These are phyloP conservation scores for Rotaria macrura DNA, from an alignment of 2,888 invertebrate genomes.

Conservation along the genomic window DNA sequence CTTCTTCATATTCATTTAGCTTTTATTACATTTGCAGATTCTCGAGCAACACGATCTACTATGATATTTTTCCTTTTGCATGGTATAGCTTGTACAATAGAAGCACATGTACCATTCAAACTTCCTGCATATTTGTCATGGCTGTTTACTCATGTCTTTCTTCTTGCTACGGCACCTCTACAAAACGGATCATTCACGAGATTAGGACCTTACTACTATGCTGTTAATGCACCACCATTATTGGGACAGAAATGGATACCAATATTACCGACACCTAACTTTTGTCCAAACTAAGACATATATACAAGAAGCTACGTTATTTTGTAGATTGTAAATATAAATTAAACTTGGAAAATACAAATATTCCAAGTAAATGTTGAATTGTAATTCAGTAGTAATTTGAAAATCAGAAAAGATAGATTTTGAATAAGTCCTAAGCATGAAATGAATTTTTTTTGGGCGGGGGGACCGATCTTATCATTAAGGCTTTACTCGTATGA, in stretches of 20 bases:
- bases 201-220: not conserved
- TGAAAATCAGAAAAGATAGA: too few relatives aligned
- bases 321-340: too few relatives aligned
- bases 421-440: too few relatives aligned
- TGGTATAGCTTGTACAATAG: not conserved
- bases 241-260: not conserved
- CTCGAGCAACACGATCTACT: not conserved
- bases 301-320: too few relatives aligned
- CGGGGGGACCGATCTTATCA: too few relatives aligned
- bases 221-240: not conserved
- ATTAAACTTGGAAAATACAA: too few relatives aligned
- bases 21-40: not conserved
- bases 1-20: not conserved
- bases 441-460: too few relatives aligned
- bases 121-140: not conserved
- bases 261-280: not conserved
- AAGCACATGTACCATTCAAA: not conserved
- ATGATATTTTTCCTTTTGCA: not conserved
- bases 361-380: too few relatives aligned
- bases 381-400: too few relatives aligned
- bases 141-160: not conserved
- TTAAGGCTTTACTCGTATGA: too few relatives aligned
- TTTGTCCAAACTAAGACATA: not conserved
- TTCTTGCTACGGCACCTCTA: not conserved
- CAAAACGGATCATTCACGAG: not conserved